Evolutionary conservation across 1,140 invertebrate genomes (phyloP).

Genomic region (Carcinoscorpius rotundicauda): DNA sequence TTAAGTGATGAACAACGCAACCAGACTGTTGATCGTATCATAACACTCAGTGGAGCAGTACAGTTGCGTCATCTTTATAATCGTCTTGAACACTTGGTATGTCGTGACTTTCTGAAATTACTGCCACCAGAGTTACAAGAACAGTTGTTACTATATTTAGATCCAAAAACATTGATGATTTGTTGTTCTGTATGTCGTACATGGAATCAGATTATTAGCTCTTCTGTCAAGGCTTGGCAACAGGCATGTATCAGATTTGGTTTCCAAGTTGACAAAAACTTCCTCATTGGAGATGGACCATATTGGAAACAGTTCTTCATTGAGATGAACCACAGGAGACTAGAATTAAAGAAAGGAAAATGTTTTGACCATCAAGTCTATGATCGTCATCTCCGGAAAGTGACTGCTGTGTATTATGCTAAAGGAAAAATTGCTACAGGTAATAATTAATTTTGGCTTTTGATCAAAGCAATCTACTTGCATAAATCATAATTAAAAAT

Average conservation of each 20-base stretch:
- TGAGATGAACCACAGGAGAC: constrained; percentile 12
- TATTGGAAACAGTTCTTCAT: constrained; percentile 19
- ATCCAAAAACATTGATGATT: constrained; percentile 12
- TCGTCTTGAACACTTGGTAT: constrained; percentile 7
- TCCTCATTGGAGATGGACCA: constrained; percentile 10
- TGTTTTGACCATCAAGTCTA: constrained; percentile 11
- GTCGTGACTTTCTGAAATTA: constrained; percentile 17
- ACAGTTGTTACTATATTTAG: constrained; percentile 14
- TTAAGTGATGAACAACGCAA: constrained; percentile 13
- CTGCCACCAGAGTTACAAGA: constrained; percentile 15
- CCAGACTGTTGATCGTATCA: constrained; percentile 13
- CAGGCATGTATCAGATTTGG: constrained; percentile 9
- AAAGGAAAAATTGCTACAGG: constrained; percentile 24
- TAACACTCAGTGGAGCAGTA: constrained; percentile 14
- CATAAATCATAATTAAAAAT: too few relatives aligned
- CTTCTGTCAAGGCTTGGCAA: constrained; percentile 15
- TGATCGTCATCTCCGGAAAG: constrained; percentile 13
- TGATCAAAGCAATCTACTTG: background rate
- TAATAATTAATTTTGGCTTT: constrained; percentile 7
- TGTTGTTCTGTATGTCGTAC: constrained; percentile 15
- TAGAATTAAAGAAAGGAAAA: constrained; percentile 13
- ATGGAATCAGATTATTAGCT: constrained; percentile 15
- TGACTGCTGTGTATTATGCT: constrained; percentile 26
- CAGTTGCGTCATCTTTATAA: constrained; percentile 12
- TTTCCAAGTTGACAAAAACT: constrained; percentile 7